Base-by-base conservation (phyloP, 2,888 invertebrate species). In the Charanyca ferruginea region DNA sequence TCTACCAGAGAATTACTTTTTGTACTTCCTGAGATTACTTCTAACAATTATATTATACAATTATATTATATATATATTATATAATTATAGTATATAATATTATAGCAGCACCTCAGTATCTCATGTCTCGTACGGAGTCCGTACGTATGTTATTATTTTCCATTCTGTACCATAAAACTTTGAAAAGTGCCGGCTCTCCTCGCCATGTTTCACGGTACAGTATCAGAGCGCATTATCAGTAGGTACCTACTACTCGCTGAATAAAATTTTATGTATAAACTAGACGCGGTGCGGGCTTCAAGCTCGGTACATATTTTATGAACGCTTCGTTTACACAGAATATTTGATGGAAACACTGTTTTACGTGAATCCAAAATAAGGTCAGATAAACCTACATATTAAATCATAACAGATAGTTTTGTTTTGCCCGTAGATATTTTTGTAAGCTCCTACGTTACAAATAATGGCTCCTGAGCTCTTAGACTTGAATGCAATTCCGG, bases 261-360 rank as follows among this genome's bases (percentile, higher is more conserved):
- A 83, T 81, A 83, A 80, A 78, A 83, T 85, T 82, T 75, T 74
- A 79, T 81, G 78, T 83, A 80, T 83, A 85, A 84, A 83, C 84
- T 83, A 80, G 76, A 78, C 55, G 51, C 61, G 67, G 61, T 72
- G 54, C 71, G 72, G 65, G 73, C 82, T 71, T 69, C 74, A 64
- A 71, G 76, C 80, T 73, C 59, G 48, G 65, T 93, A 89, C 90
- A 93, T 93, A 91, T 90, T 93, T 92, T 87, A 93, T 88, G 79
- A 77, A 83, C 83, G 84, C 81, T 83, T 82, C 87, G 88, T 91
- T 92, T 89, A 86, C 87, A 87, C 85, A 80, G 91, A 92, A 93
- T 93, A 91, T 90, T 89, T 90, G 83, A 92, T 88, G 76, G 73
- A 66, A 70, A 71, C 82, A 65, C 84, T 84, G 83, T 86, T 90